Conservation (phyloP, 2,797 vertebrate species). For the Novumbra hubbsi region DNA sequence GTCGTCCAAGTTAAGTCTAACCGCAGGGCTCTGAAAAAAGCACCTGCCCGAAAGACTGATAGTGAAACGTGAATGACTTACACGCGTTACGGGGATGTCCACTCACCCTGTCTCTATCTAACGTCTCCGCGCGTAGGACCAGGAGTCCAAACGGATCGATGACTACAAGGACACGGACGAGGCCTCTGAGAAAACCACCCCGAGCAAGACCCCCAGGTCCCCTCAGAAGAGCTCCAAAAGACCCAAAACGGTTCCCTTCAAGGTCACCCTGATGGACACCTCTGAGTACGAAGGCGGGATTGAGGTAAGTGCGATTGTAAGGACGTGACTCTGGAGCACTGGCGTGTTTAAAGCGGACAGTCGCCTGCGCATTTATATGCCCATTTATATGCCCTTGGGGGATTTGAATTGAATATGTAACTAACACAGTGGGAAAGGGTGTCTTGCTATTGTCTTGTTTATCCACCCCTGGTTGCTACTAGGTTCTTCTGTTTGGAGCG, state of each 20-base stretch:
- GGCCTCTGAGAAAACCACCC: conserved; percentile 88
- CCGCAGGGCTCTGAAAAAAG: too few species aligned
- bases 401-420: neutral
- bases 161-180: conserved; percentile 85
- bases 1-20: neutral
- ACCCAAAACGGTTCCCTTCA: conserved; percentile 86
- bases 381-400: too few species aligned
- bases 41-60: too few species aligned
- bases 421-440: neutral
- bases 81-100: neutral
- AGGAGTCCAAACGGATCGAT: conserved; percentile 71
- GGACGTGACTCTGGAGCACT: neutral
- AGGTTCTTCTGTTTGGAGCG: conserved; percentile 23
- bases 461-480: conserved; percentile 32
- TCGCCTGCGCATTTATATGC: neutral
- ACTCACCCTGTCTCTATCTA: conserved; percentile 1
- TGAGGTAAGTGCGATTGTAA: conserved; percentile 76
- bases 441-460: neutral
- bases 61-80: neutral
- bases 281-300: conserved; percentile 88
- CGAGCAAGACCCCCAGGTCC: conserved; percentile 90
- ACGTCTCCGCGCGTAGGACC: conserved; percentile 52
- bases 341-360: too few species aligned
- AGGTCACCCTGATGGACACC: conserved; percentile 88
- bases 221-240: conserved; percentile 92